These are phyloP conservation scores for Adrianichthys oophorus DNA, from an alignment of 2,797 vertebrate genomes.

Conservation along the genomic window DNA sequence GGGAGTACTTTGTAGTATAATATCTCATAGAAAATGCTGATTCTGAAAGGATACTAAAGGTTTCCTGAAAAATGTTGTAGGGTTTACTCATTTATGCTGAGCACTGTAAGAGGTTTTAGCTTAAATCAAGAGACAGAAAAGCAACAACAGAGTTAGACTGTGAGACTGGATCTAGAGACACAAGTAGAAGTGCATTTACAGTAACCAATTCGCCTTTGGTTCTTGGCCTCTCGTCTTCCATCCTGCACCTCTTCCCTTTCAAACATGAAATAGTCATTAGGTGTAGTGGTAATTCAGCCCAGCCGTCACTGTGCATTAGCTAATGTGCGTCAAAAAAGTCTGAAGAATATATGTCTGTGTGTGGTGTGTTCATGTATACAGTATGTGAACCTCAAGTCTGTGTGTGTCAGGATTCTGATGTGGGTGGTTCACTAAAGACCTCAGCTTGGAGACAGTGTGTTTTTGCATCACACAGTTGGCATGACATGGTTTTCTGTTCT, in stretches of 20 bases:
- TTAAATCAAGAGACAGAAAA: neutral
- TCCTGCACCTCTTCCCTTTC: constrained; percentile 45
- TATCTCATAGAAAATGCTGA: too few species aligned
- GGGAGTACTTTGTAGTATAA: too few species aligned
- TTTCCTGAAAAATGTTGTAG: too few species aligned
- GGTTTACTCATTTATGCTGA: too few species aligned
- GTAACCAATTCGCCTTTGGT: constrained; percentile 28
- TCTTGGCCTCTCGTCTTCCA: constrained; percentile 41
- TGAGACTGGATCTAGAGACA: neutral
- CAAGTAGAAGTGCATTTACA: constrained; percentile 6
- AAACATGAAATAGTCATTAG: constrained; percentile 77
- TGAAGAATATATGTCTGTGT: constrained; percentile 25
- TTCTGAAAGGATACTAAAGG: too few species aligned
- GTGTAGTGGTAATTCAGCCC: constrained; percentile 62
- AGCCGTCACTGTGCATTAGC: constrained; percentile 67
- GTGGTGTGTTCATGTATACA: constrained; percentile 40
- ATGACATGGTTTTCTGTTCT: constrained; percentile 59
- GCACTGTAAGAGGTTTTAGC: too few species aligned
- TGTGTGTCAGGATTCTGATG: constrained; percentile 29
- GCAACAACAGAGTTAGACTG: neutral
- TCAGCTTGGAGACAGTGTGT: constrained; percentile 3
- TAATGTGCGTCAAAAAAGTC: constrained; percentile 65
- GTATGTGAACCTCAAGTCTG: constrained; percentile 23
- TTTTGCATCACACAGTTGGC: constrained; percentile 41
- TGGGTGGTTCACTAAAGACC: constrained; percentile 23